Evolutionary conservation across 1,140 invertebrate species (phyloP), one percentile per base, ranked within the genome.

Genomic region (Drosophila prosaltans): DNA sequence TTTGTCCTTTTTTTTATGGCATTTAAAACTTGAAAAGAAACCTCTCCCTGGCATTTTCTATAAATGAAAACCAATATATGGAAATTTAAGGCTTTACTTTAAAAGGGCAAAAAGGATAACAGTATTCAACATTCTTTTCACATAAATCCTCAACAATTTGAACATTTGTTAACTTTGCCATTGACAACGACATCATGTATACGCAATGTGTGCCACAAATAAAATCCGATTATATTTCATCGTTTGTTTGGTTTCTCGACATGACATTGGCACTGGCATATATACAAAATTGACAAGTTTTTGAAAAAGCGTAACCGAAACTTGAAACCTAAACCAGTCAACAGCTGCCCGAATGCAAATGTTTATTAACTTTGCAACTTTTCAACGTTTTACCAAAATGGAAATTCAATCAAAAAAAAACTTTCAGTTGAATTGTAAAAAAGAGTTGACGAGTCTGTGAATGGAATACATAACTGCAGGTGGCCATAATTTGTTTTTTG

Each of bases 201-300:
- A 51, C 21, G 21, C 45, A 24, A n/a, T n/a, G 11, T 43, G 41
- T 43, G 41, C 11, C 45, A 51, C 45, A 51, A 51, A 51, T 24
- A 51, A 51, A 51, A 51, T 51, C 45, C 45, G 45, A 51, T 51
- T 51, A 51, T 51, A 26, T 51, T 51, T 51, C 45, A 51, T 51
- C 45, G 45, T 24, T 51, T 51, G 45, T 51, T 51, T 51, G 45
- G 45, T 51, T 51, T 51, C 45, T 10, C 21, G 8, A 51, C 45
- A 51, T 51, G n/a, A 51, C 45, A 51, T 51, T 51, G 45, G 45
- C 45, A 26, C 21, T 26, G 21, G 45, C 45, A 51, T 51, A 51
- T 51, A 11, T 11, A 51, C 26, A 26, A 51, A 21, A 21, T 48
- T 48, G 45, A 51, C 10, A 51, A 51, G 21, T 51, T 0, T 51